Evolutionary conservation across 2,888 invertebrate genomes (phyloP), one percentile per base, ranked within the genome.

Genomic region (Cheilosia urbana): DNA sequence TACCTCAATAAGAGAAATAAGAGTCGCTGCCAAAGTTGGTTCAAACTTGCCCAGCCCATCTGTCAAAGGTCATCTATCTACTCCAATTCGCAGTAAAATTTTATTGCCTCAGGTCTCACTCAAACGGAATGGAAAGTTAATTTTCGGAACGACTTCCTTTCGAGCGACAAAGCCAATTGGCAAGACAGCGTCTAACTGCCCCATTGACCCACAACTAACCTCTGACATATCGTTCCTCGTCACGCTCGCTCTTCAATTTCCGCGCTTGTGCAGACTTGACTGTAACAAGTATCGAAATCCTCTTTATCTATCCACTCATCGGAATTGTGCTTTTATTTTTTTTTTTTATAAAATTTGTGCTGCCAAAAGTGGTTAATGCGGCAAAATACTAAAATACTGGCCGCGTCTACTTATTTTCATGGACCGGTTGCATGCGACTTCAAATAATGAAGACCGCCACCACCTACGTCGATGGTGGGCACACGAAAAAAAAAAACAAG

Each of bases 181-280:
- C 42, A 17, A 73, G 45, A 21, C 42, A 21, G 6, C 15, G 42
- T 24, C 45, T 68, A 34, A 69, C 55, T 78, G 78, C 47, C 69
- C 77, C 78, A 78, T 69, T 78, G 78, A 71, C 78, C 78, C 69
- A 71, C 62, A 78, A 71, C 69, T 78, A 78, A 78, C 78, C 78
- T 63, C 69, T 63, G 69, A 69, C 78, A 69, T 78, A 47, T 57
- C 11, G 34, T 40, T 40, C 45, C 24, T 47, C 77, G 71, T 62
- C 69, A 71, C 78, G 55, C 24, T 78, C 21, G 42, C 24, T 57
- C 34, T 34, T 49, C 30, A 65, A 49, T 62, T 45, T 45, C 57
- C 27, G 19, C 37, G 11, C 15, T 15, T 11, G 27, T n/a, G 9
- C 53, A 11, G 37, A 7, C 17, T 15, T 24, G 24, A 6, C 30